Evolutionary conservation across 2,113 vertebrate species (phyloP), one percentile per base, ranked within the genome.

Genomic region (Orthonyx spaldingii): DNA sequence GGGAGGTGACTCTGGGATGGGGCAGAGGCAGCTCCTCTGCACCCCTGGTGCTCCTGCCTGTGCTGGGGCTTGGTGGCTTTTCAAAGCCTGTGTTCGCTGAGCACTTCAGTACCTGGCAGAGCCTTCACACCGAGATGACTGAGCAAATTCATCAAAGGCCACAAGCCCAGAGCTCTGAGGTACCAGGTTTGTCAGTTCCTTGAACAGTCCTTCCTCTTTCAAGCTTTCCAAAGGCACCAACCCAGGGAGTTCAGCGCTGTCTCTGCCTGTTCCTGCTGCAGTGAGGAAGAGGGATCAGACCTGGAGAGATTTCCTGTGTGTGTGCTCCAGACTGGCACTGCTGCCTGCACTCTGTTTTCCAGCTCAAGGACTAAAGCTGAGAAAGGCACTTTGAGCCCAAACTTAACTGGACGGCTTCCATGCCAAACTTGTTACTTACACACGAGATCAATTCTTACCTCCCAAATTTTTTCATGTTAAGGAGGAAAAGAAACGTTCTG

Each of bases 361-460:
- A 87, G 84, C 89, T 80, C 74, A 68, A 59, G 91, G 70, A 61
- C 74, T 89, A 13, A 33, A 20, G 84, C 87, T 91, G 89, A 87
- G 70, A 96, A 87, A 95, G 78, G 87, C 78, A 83, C 74, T 95
- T 93, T 42, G 84, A 89, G 57, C 50, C 18, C 77, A 30, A 46
- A 83, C 65, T 69, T 79, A 28, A 46, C 53, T 72, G 22, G 33
- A 42, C 0, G 3, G 35, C 11, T 24, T 72, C 69, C 0, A 3
- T 94, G 95, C 91, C 84, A 95, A 89, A 41, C 87, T 81, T 65
- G 75, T 83, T 84, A 87, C 66, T 77, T 87, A 11, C 6, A 60
- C 0, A 0, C 0, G 0, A 87, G 89, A 77, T 93, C 93, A 87
- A 94, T 89, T 82, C 89, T 66, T 46, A 61, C 89, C 63, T 95